A percentile compares a stretch with the other conserved stretches of the same genome.
phyloP scores from a whole-genome alignment of 2,888 invertebrate species.

The Hemicrepidius hirtus region DNA sequence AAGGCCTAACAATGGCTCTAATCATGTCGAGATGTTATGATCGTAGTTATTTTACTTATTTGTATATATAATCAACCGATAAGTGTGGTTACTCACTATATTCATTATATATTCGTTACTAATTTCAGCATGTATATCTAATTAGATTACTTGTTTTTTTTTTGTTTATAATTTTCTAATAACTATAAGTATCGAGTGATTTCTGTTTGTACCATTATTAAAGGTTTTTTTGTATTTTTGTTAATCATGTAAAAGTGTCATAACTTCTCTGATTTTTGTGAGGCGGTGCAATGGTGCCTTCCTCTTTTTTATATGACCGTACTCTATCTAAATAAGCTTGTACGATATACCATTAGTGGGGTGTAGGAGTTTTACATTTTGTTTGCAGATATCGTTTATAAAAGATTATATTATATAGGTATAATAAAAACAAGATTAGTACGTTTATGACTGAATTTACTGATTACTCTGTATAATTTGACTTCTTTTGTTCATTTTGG shows the following conservation, averaged over 20 bases:
- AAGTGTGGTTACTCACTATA: slow-evolving; percentile 31
- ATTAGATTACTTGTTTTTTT: slow-evolving; percentile 45
- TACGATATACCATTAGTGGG: slow-evolving; percentile 51
- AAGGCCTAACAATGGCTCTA: slow-evolving; percentile 70
- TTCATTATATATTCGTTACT: slow-evolving; percentile 41
- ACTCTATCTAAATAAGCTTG: slow-evolving; percentile 58
- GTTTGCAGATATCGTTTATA: slow-evolving; percentile 48
- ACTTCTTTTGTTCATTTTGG: slow-evolving; percentile 46
- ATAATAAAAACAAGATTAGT: slow-evolving; percentile 34
- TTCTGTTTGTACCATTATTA: slow-evolving; percentile 30
- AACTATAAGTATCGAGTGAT: slow-evolving; percentile 20
- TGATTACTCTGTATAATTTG: slow-evolving; percentile 47
- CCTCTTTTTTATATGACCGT: slow-evolving; percentile 68
- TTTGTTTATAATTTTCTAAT: slow-evolving; percentile 31
- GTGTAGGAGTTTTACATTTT: slow-evolving; percentile 49
- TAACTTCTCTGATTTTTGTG: slow-evolving; percentile 69
- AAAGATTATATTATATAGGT: slow-evolving; percentile 23
- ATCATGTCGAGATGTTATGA: slow-evolving; percentile 70
- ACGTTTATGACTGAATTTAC: slow-evolving; percentile 47
- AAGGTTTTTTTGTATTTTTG: slow-evolving; percentile 29
- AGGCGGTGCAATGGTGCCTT: slow-evolving; percentile 71
- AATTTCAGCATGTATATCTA: slow-evolving; percentile 45
- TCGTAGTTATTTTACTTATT: slow-evolving; percentile 43
- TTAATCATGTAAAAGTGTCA: slow-evolving; percentile 62
- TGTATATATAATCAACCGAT: slow-evolving; percentile 38